phyloP scores from a whole-genome alignment of 1,140 invertebrate genomes.

The Oscheius sp. region DNA sequence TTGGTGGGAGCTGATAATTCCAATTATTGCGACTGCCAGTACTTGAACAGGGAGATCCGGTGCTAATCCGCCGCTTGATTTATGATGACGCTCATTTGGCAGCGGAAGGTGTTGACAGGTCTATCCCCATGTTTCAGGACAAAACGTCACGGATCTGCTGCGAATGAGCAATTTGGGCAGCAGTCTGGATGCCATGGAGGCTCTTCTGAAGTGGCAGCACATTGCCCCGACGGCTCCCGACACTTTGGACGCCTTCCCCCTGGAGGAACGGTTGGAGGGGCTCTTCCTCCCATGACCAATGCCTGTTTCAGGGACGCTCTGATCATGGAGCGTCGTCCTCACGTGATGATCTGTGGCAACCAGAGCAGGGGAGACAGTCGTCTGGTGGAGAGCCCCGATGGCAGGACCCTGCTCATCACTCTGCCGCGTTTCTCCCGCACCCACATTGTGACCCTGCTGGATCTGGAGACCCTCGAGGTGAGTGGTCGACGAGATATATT shows the following conservation, averaged over 20 bases:
- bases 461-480: slow-evolving; percentile 21
- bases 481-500: too few relatives aligned
- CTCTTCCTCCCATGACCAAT: too few relatives aligned
- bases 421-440: slow-evolving; percentile 21
- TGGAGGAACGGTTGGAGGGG: not conserved
- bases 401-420: not conserved
- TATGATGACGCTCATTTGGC: too few relatives aligned
- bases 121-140: too few relatives aligned
- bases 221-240: slow-evolving; percentile 29
- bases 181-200: slow-evolving; percentile 2
- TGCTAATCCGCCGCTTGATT: too few relatives aligned
- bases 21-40: too few relatives aligned
- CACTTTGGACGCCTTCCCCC: slow-evolving; percentile 26
- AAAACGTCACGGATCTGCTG: slow-evolving; percentile 18
- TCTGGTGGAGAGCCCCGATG: not conserved
- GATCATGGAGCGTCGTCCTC: slow-evolving; percentile 20
- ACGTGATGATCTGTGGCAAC: slow-evolving; percentile 24
- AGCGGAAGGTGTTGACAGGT: too few relatives aligned
- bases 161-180: slow-evolving; percentile 9
- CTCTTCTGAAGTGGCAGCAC: slow-evolving; percentile 28
- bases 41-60: too few relatives aligned
- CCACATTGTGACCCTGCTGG: not conserved
- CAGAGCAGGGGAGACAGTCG: not conserved
- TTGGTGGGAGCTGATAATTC: too few relatives aligned
- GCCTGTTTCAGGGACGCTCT: slow-evolving; percentile 15